Percentiles rank a stretch among this genome's conserved stretches.
Conservation (phyloP, 2,888 invertebrate genomes). For the Saturnia pavonia region DNA sequence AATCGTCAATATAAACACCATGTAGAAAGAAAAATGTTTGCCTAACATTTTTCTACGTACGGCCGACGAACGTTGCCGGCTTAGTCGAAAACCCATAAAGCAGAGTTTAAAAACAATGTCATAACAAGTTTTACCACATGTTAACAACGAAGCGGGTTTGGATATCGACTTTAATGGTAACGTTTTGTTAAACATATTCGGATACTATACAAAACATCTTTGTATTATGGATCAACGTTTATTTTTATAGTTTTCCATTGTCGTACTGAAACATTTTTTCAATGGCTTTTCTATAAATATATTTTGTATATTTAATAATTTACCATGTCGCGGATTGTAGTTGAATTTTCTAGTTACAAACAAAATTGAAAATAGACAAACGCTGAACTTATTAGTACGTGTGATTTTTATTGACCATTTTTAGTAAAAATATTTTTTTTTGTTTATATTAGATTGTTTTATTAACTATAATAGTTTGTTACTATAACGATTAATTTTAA, state of each 20-base stretch:
- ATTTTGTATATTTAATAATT: no score
- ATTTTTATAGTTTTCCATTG: not conserved
- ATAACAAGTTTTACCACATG: slow-evolving; percentile 22
- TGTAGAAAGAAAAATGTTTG: slow-evolving; percentile 2
- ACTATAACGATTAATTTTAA: no score
- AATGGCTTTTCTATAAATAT: not conserved
- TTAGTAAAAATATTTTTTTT: no score
- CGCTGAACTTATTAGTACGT: no score
- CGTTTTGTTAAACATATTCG: not conserved
- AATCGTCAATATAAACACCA: slow-evolving; percentile 10
- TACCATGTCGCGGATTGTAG: no score
- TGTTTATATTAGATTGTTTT: no score
- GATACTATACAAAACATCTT: not conserved
- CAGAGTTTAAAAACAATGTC: slow-evolving; percentile 19
- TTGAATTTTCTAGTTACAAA: no score
- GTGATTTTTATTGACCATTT: no score
- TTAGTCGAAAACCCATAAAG: slow-evolving; percentile 19
- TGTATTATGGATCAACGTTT: not conserved
- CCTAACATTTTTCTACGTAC: slow-evolving; percentile 15
- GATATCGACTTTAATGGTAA: not conserved
- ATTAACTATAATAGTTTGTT: no score
- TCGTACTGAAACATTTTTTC: not conserved
- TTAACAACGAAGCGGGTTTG: not conserved
- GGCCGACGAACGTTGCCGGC: not conserved
- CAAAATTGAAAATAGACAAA: no score